phyloP scores from a whole-genome alignment of 2,888 invertebrate genomes.

The Athalia cordata region DNA sequence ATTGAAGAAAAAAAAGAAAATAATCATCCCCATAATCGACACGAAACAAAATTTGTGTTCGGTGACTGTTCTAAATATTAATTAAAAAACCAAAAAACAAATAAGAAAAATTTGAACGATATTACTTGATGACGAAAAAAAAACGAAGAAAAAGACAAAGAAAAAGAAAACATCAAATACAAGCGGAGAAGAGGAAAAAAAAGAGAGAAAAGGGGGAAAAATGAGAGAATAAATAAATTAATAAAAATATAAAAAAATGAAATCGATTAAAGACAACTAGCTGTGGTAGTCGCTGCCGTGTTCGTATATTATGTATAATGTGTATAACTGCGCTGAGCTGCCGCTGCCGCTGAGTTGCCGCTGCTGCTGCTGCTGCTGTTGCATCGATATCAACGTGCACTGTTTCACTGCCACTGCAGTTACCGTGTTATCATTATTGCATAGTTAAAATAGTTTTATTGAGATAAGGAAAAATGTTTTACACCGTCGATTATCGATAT shows the following conservation, averaged over 20 bases:
- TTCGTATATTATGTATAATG: constrained; percentile 67
- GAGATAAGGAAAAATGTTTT: constrained; percentile 18
- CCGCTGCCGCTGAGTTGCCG: constrained; percentile 59
- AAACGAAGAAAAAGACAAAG: not conserved
- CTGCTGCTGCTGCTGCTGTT: constrained; percentile 64
- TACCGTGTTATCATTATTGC: constrained; percentile 68
- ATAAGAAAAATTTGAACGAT: not conserved
- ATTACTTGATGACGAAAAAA: not conserved
- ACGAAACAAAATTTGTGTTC: not conserved
- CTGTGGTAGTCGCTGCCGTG: constrained; percentile 70
- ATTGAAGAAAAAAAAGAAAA: not conserved
- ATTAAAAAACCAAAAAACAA: constrained; percentile 27
- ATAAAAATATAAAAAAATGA: constrained; percentile 43
- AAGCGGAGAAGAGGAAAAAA: constrained; percentile 33
- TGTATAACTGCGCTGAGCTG: constrained; percentile 60
- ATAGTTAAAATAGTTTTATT: constrained; percentile 45
- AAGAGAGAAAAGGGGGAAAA: constrained; percentile 46
- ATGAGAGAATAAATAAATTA: constrained; percentile 46
- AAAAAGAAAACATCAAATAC: constrained; percentile 5
- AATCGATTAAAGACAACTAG: constrained; percentile 58
- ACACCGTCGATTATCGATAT: too few species aligned
- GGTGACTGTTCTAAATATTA: constrained; percentile 14
- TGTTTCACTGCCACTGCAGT: constrained; percentile 73
- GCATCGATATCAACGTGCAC: constrained; percentile 68
- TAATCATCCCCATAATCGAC: too few species aligned